These are phyloP conservation scores for Odobenus rosmarus DNA, from an alignment of 2,113 vertebrate species.

Conservation along the genomic window DNA sequence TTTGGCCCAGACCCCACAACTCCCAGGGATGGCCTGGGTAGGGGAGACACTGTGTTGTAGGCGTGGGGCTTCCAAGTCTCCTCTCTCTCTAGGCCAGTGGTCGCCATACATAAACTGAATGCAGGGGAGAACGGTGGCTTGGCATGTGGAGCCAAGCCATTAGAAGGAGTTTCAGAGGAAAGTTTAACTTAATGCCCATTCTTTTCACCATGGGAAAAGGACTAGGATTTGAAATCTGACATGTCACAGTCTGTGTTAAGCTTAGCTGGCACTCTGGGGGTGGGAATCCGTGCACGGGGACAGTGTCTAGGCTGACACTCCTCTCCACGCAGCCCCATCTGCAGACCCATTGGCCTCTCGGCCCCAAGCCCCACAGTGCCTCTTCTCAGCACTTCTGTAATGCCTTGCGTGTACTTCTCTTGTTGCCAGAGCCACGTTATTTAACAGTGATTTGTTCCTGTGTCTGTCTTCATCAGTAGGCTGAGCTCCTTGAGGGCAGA, in stretches of 20 bases:
- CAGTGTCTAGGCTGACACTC: not conserved
- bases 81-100: not conserved
- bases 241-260: constrained; percentile 1
- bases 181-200: not conserved
- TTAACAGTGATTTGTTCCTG: not conserved
- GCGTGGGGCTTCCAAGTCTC: not conserved
- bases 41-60: not conserved
- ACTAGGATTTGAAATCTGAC: not conserved
- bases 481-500: not conserved
- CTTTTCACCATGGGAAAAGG: constrained; percentile 3
- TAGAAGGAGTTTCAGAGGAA: constrained; percentile 9
- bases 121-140: not conserved
- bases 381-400: not conserved
- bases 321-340: not conserved
- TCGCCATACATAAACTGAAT: not conserved
- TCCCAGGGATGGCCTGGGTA: not conserved
- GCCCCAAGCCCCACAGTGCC: not conserved
- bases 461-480: not conserved
- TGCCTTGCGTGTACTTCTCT: not conserved
- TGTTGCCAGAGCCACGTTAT: not conserved
- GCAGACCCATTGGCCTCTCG: not conserved
- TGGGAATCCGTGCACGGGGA: not conserved
- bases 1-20: not conserved
- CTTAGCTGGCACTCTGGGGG: not conserved
- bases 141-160: not conserved